phyloP scores from a whole-genome alignment of 1,140 invertebrate species.

The Drosophila busckii region DNA sequence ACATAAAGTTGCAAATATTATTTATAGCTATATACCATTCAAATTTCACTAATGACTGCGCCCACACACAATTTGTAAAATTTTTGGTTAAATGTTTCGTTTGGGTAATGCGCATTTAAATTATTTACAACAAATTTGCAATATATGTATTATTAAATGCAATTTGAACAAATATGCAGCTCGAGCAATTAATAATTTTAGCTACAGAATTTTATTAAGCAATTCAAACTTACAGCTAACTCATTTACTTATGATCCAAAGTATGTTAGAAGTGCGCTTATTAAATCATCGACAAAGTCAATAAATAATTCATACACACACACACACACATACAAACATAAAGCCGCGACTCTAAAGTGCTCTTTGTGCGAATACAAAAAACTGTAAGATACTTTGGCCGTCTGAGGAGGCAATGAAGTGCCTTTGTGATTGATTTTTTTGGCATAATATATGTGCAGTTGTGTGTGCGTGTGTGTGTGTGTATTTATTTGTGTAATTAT shows the following conservation, averaged over 20 bases:
- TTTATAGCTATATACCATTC: no score
- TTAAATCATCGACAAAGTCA: constrained; percentile 44
- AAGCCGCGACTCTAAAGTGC: constrained; percentile 7
- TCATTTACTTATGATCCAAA: no score
- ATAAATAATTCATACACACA: constrained; percentile 44
- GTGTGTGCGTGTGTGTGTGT: constrained; percentile 22
- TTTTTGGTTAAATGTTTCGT: constrained; percentile 7
- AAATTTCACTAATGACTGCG: constrained; percentile 34
- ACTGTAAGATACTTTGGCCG: constrained; percentile 19
- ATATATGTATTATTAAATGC: constrained; percentile 8
- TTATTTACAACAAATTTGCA: constrained; percentile 15
- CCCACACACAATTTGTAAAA: neutral
- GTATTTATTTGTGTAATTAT: constrained; percentile 71
- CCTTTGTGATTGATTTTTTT: constrained; percentile 37
- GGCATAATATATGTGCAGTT: constrained; percentile 13
- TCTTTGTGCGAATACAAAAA: constrained; percentile 36
- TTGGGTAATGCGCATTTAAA: constrained; percentile 53
- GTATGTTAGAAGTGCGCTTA: constrained; percentile 29
- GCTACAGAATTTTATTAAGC: no score
- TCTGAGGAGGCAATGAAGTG: constrained; percentile 39
- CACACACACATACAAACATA: constrained; percentile 9
- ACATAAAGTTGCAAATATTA: no score
- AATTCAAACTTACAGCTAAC: no score
- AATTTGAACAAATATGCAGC: no score
- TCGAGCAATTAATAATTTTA: no score